phyloP scores from a whole-genome alignment of 1,140 invertebrate species.

The Papilio machaon region DNA sequence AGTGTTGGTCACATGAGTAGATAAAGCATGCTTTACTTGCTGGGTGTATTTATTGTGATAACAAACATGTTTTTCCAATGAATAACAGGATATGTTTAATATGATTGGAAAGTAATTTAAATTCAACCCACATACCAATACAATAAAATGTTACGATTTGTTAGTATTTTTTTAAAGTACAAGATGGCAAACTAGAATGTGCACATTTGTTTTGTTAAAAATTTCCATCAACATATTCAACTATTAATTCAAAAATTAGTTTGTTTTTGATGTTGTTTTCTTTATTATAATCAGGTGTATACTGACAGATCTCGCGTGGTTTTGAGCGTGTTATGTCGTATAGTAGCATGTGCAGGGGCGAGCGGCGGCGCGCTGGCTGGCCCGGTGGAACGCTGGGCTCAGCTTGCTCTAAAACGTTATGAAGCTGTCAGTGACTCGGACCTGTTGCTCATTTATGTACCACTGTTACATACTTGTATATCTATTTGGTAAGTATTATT shows the following conservation, averaged over 20 bases:
- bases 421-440: constrained; percentile 86
- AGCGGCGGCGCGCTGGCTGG: constrained; percentile 79
- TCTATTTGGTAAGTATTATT: constrained; percentile 82
- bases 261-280: no score
- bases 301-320: constrained; percentile 87
- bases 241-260: no score
- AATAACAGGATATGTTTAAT: neutral
- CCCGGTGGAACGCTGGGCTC: constrained; percentile 86
- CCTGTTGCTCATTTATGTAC: constrained; percentile 85
- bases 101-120: neutral
- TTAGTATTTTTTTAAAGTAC: no score
- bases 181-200: no score
- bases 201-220: no score
- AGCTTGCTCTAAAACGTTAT: constrained; percentile 85
- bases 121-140: no score
- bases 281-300: constrained; percentile 81
- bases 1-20: constrained; percentile 13
- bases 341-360: constrained; percentile 84
- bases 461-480: constrained; percentile 86
- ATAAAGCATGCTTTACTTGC: constrained; percentile 13
- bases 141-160: no score
- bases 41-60: neutral
- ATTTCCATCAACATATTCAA: no score
- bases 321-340: constrained; percentile 86
- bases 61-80: neutral